Base-by-base conservation (phyloP, 2,113 vertebrate species). In the Xiphorhynchus elegans region DNA sequence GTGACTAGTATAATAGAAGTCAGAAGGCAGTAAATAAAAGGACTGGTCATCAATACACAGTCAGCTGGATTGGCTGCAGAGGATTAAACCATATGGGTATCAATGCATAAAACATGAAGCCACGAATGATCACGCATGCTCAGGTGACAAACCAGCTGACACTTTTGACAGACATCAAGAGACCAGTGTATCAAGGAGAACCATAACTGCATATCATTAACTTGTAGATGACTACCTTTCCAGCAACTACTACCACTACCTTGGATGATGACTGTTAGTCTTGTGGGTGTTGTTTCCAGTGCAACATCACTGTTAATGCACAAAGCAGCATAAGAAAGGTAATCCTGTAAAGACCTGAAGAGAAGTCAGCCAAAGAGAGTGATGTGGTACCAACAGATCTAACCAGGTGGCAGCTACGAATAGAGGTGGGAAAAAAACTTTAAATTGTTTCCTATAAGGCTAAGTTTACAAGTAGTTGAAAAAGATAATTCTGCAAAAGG, bases 351-450 rank as follows among this genome's bases (percentile, higher is more conserved):
- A 50, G 59, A 28, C 25, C n/a, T 62, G 19, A 67, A 82, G 2
- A 59, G 11, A 73, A 8, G 40, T 60, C 84, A 84, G 20, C 7
- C 21, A 69, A 73, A 73, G 7, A 55, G 20, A 76, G 39, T 56
- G 9, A 50, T 3, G 5, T 24, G 19, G 17, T 55, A 7, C 35
- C 28, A 50, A 25, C 2, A 9, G 31, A 84, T 21, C 26, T 60
- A 39, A 69, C 77, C 31, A 4, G 4, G 13, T 17, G 21, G 44
- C 46, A 13, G 29, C 35, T 63, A 39, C 18, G n/a, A 78, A 77
- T 13, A 13, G 9, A 18, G 14, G 7, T 0, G 4, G 11, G 1
- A 5, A 2, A 7, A 44, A 31, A 18, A 25, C 0, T 20, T 23
- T 8, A 28, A 13, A 13, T 17, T 20, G 9, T 16, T 84, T 67